Base-by-base conservation (phyloP, 2,113 vertebrate genomes). In the Lepisosteus oculatus region DNA sequence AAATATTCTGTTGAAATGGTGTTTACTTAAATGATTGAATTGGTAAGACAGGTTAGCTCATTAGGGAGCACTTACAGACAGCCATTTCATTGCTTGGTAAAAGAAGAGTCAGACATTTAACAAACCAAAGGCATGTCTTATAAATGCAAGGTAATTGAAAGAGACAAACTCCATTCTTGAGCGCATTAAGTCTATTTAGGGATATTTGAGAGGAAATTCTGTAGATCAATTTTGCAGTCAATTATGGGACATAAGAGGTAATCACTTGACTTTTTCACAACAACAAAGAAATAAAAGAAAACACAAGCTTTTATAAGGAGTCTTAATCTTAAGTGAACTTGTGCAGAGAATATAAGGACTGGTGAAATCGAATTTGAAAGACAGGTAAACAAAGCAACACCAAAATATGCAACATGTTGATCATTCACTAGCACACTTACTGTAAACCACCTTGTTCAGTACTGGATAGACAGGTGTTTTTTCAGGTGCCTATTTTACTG, bases 281-380 rank as follows among this genome's bases (percentile, higher is more conserved):
- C 62, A 65, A 8, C 62, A 41, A 65, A 29, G 29, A 65, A 65
- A 65, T 65, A 5, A 7, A 11, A 15, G 4, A 65, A 14, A 61
- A 29, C 7, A 13, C 17, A 8, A 42, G 15, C n/a, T 65, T 29
- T 15, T 15, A 65, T 42, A 65, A 11, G 42, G 42, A 11, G 42
- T 43, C 62, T 42, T 65, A 65, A 65, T 65, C 42, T 29, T 43
- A 29, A 65, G 42, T 43, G n/a, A 29, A 65, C 62, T 65, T 65
- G 42, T 65, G 8, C 62, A 29, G 62, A 17, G 29, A 65, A 9
- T 29, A 6, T 8, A 9, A 6, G n/a, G 62, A 65, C 17, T 15
- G 62, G 42, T n/a, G 8, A 65, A 65, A 65, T 65, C 2, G 29
- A 43, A 29, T 4, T 43, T 43, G 62, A 65, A 11, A 9, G 17